Evolutionary conservation across 1,140 invertebrate species (phyloP).

Genomic region (Ganaspis sp.): DNA sequence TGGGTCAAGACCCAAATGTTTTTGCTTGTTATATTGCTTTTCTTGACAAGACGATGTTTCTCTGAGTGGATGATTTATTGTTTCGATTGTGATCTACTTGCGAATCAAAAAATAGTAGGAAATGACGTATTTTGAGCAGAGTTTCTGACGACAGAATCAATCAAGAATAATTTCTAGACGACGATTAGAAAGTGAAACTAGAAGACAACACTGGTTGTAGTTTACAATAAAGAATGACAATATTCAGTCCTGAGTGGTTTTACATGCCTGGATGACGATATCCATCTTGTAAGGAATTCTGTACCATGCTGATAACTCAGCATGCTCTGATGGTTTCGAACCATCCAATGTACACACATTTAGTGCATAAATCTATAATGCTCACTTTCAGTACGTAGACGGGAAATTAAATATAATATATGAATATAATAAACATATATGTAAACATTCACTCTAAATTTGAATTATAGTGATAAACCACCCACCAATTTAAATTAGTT

Average conservation of each 20-base stretch:
- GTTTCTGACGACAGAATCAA: slow-evolving; percentile 10
- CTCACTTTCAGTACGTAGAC: background rate
- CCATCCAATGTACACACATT: background rate
- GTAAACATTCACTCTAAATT: too few species aligned
- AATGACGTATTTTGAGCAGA: background rate
- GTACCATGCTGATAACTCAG: slow-evolving; percentile 4
- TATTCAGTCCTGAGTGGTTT: slow-evolving; percentile 10
- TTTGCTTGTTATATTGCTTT: too few species aligned
- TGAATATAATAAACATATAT: background rate
- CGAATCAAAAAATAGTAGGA: background rate
- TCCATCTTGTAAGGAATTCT: slow-evolving; percentile 4
- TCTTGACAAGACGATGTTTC: too few species aligned
- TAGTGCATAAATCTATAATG: background rate
- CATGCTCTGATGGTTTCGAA: slow-evolving; percentile 15
- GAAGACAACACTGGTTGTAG: slow-evolving; percentile 5
- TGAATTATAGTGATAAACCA: too few species aligned
- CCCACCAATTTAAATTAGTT: too few species aligned
- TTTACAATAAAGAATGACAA: slow-evolving; percentile 6
- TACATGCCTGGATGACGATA: background rate
- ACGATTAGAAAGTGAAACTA: slow-evolving; percentile 2
- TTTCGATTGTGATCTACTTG: background rate
- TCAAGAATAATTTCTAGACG: background rate
- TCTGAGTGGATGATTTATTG: too few species aligned
- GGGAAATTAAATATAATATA: background rate
- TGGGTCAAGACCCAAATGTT: too few species aligned